Base-by-base conservation (phyloP, 2,113 vertebrate genomes). In the Dasyurus viverrinus region DNA sequence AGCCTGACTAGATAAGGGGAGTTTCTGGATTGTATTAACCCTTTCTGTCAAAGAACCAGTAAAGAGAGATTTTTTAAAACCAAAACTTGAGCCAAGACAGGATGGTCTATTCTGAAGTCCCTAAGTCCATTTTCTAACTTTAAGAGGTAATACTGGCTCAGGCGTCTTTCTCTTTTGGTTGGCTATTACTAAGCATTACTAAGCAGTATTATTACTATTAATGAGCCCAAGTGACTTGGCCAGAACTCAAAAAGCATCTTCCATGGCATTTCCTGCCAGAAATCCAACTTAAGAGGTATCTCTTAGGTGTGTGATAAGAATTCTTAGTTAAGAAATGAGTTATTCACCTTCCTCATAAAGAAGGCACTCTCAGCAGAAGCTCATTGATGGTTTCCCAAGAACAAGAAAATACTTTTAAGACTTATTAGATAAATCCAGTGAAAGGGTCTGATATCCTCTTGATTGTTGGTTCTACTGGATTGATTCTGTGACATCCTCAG, bases 1-100 rank as follows among this genome's bases (percentile, higher is more conserved):
- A 95, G 94, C 92, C 98, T 97, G 96, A 97, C 96, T 96, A 95
- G 98, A 98, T 98, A 97, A 98, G 97, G 84, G 95, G 30, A 93
- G 92, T 97, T 97, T 96, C 96, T 97, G 97, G 91, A 57, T 3
- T 76, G 54, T 95, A 53, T 53, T 97, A 98, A 95, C 96, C 94
- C 93, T 96, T 98, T 97, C 89, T 93, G 84, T 47, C 91, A 54
- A 8, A 53, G 47, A 22, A 30, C 53, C 0, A 0, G 46, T 0
- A 1, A 54, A 68, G 14, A 55, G 42, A 16, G 19, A 10, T 47
- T 36, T 90, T 90, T 76, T 30, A 92, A 57, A 84, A 16, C 0
- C n/a, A 55, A 68, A 91, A 27, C 60, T 90, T 54, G 27, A 11
- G 55, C 90, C 54, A 92, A 46, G 89, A 93, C 93, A 96, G 60